These are phyloP conservation scores for Gryllus longicercus DNA, from an alignment of 2,888 invertebrate genomes.

Conservation along the genomic window DNA sequence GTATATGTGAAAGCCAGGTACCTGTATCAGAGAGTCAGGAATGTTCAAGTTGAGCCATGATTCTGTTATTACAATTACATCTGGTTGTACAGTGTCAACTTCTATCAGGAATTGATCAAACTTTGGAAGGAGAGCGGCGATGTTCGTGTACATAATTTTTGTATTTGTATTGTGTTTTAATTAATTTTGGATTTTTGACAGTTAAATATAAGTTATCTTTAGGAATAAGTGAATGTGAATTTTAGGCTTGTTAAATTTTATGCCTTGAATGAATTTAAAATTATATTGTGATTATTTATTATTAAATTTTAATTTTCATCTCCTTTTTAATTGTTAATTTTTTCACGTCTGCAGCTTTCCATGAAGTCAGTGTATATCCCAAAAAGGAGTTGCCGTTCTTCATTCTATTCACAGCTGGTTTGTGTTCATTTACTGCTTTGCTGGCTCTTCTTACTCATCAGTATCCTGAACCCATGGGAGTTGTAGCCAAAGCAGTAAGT, in stretches of 20 bases:
- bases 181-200: conserved; percentile 5
- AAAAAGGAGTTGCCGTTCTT: conserved; percentile 90
- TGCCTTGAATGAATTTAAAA: neutral
- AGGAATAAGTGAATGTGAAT: neutral
- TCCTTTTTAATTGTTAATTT: conserved; percentile 21
- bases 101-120: too few relatives aligned
- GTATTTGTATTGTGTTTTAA: neutral
- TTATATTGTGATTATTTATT: neutral
- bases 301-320: too few relatives aligned
- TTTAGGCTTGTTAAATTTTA: neutral
- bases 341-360: conserved; percentile 58
- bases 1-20: too few relatives aligned
- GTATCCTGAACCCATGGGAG: conserved; percentile 86
- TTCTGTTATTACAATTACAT: too few relatives aligned
- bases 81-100: too few relatives aligned
- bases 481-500: conserved; percentile 67
- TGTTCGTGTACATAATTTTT: too few relatives aligned
- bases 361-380: conserved; percentile 88
- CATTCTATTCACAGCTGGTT: conserved; percentile 84
- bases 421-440: conserved; percentile 88
- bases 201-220: neutral
- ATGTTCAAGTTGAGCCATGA: too few relatives aligned
- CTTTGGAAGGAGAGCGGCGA: too few relatives aligned
- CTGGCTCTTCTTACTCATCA: conserved; percentile 85
- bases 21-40: too few relatives aligned